Evolutionary conservation across 2,888 invertebrate species (phyloP), one percentile per base, ranked within the genome.

Genomic region (Caradrina clavipalpis): DNA sequence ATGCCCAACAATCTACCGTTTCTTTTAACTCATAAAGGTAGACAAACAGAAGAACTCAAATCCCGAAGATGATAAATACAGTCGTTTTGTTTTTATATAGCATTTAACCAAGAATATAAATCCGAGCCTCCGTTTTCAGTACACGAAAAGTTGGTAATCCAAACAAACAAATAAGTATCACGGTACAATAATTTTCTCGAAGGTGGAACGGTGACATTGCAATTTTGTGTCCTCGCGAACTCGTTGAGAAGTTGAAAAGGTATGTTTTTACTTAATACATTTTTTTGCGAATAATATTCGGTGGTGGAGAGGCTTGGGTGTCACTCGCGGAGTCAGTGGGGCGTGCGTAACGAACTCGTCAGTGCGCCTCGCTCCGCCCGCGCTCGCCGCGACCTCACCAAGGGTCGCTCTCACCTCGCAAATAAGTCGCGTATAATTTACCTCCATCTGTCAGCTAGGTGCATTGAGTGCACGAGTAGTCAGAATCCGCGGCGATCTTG

Each of bases 331-430:
- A 90, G 80, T 83, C 95, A 93, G 89, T 90, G 92, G 89, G 88
- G 94, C 95, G 94, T 76, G 83, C 89, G 88, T 95, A 95, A 95
- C 94, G 95, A 95, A 92, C 93, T 88, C 89, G 86, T 88, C 87
- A 89, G 87, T 85, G 87, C 85, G 87, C 85, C 80, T 69, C 82
- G 72, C 76, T 71, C 81, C 74, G 79, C 73, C 60, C 72, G 63
- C 74, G 79, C 73, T 59, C 72, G 63, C 49, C 81, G 75, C 81
- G 63, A 78, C 81, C 71, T 59, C 69, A 67, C 73, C 73, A 76
- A 83, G 84, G 84, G 81, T 74, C 73, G 81, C 82, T 80, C 85
- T 84, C 78, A 82, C 81, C 78, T 80, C 69, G 71, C 76, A 85
- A 82, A 85, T 79, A 85, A 84, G 66, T 81, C 75, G 76, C 76